These are phyloP conservation scores for Petrophora chlorosata DNA, from an alignment of 2,888 invertebrate genomes.

Conservation along the genomic window DNA sequence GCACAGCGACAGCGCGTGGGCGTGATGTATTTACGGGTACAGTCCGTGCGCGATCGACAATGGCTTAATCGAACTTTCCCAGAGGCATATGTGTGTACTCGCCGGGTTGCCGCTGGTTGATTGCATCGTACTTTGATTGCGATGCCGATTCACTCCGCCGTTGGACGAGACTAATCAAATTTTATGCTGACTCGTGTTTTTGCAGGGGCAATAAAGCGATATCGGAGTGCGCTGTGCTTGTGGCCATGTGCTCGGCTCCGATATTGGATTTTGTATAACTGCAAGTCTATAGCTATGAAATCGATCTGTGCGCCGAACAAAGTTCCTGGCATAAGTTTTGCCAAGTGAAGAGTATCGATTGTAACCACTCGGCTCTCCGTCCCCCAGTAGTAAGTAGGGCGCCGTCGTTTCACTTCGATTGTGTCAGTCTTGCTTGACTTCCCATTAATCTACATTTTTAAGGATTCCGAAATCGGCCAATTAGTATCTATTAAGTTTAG, in stretches of 20 bases:
- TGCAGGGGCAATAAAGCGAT: neutral
- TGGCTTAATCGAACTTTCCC: constrained; percentile 45
- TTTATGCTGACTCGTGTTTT: neutral
- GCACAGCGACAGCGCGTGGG: constrained; percentile 33
- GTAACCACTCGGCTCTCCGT: neutral
- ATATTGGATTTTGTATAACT: neutral
- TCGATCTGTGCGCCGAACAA: too few species aligned
- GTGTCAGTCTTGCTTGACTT: too few species aligned
- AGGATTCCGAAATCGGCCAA: constrained; percentile 7
- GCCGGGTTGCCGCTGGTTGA: constrained; percentile 42
- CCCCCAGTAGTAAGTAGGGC: neutral
- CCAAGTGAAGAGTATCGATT: constrained; percentile 1
- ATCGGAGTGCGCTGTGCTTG: neutral
- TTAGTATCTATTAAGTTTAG: too few species aligned
- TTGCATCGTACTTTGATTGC: constrained; percentile 37
- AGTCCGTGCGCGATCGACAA: constrained; percentile 42
- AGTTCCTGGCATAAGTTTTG: neutral
- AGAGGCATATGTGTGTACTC: constrained; percentile 47
- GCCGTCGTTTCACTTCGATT: neutral
- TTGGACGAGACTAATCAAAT: constrained; percentile 1
- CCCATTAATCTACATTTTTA: constrained; percentile 2
- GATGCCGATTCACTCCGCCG: constrained; percentile 25
- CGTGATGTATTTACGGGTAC: constrained; percentile 40
- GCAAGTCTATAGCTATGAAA: too few species aligned
- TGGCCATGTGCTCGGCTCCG: neutral